phyloP scores from a whole-genome alignment of 2,113 vertebrate species.

The Picathartes gymnocephalus region DNA sequence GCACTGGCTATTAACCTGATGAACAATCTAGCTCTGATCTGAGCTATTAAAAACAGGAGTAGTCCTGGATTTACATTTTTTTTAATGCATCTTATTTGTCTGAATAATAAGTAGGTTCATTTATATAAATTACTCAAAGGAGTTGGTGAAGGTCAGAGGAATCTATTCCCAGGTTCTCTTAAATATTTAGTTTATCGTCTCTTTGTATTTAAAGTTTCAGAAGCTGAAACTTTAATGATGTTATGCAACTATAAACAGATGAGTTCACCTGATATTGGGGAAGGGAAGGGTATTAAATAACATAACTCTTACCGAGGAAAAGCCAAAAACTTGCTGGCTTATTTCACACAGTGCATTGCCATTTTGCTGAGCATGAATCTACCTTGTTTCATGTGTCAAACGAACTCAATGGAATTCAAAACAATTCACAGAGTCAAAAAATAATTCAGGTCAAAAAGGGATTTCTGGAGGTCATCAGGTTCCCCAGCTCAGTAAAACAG shows the following conservation, averaged over 20 bases:
- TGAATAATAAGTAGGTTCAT: slow-evolving; percentile 1
- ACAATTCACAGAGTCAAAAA: neutral
- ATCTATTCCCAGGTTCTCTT: slow-evolving; percentile 44
- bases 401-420: neutral
- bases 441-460: neutral
- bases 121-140: slow-evolving; percentile 38
- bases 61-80: neutral
- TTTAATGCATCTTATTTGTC: neutral
- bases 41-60: neutral
- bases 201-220: slow-evolving; percentile 61
- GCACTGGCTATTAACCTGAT: neutral
- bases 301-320: neutral
- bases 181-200: slow-evolving; percentile 58
- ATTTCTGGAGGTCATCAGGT: neutral
- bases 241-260: slow-evolving; percentile 12
- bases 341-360: neutral
- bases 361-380: neutral
- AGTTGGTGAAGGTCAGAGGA: slow-evolving; percentile 14
- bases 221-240: slow-evolving; percentile 58
- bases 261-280: neutral
- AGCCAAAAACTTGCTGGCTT: neutral
- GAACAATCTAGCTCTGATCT: neutral
- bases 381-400: neutral
- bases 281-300: neutral
- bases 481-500: neutral